Evolutionary conservation across 1,140 invertebrate genomes (phyloP).

Genomic region (Zaprionus capensis): DNA sequence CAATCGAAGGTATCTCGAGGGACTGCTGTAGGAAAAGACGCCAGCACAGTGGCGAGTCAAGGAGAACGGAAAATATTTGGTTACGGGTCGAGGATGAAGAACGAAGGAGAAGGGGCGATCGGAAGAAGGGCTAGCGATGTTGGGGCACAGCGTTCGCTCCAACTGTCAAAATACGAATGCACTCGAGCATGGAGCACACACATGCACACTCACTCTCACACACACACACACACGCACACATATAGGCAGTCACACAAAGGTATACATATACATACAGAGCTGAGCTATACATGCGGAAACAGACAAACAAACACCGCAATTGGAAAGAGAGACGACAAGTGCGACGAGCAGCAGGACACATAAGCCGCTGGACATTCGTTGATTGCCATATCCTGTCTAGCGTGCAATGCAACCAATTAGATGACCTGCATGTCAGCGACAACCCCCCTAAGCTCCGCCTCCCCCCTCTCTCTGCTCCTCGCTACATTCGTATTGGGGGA

Average conservation of each 20-base stretch:
- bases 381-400: conserved; percentile 66
- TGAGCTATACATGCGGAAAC: conserved; percentile 3
- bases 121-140: neutral
- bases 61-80: conserved; percentile 21
- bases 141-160: neutral
- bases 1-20: neutral
- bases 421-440: conserved; percentile 61
- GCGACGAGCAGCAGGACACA: conserved; percentile 41
- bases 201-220: neutral
- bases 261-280: neutral
- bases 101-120: neutral
- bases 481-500: neutral
- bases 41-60: conserved; percentile 14
- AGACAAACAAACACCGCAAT: conserved; percentile 64
- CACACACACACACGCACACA: neutral
- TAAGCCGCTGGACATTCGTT: conserved; percentile 77
- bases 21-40: neutral
- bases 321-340: conserved; percentile 57
- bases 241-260: neutral
- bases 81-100: neutral
- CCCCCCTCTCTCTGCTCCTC: neutral
- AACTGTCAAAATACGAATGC: conserved; percentile 64
- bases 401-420: conserved; percentile 72
- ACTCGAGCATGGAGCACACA: conserved; percentile 23
- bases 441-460: neutral